These are phyloP conservation scores for Antedon bifida DNA, from an alignment of 35 echinoderm and acorn worm species.

Conservation along the genomic window DNA sequence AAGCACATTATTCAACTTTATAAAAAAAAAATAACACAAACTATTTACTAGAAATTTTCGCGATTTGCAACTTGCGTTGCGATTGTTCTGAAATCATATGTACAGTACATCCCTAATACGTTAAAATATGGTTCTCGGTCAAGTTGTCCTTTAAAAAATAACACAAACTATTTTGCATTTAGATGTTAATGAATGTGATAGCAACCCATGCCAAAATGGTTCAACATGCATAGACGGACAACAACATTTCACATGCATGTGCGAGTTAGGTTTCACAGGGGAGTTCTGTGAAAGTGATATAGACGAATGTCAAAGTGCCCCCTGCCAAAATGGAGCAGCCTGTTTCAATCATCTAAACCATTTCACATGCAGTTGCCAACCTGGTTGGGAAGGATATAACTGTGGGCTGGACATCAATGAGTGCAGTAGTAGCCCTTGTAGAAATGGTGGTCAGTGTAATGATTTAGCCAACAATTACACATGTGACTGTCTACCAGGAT, in stretches of 20 bases:
- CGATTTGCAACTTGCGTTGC: too few species aligned
- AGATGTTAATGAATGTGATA: conserved; percentile 27
- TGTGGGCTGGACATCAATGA: conserved; percentile 45
- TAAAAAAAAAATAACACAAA: too few species aligned
- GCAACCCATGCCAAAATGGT: conserved; percentile 24
- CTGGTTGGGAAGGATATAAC: neutral
- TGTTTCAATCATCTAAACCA: neutral
- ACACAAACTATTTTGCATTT: too few species aligned
- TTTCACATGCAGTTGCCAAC: neutral
- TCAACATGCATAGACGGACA: conserved; percentile 10
- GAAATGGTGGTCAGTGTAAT: conserved; percentile 29
- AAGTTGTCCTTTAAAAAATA: too few species aligned
- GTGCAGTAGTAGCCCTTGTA: conserved; percentile 41
- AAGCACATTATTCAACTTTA: too few species aligned
- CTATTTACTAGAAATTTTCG: too few species aligned
- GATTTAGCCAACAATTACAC: conserved; percentile 30
- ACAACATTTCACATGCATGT: neutral
- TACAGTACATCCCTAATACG: too few species aligned
- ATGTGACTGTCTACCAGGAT: conserved; percentile 42
- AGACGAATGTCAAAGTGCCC: neutral
- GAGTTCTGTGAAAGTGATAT: neutral
- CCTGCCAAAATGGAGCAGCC: neutral
- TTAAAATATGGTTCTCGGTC: too few species aligned
- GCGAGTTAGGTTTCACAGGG: neutral
- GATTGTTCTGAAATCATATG: too few species aligned